A percentile compares a stretch with the other conserved stretches of the same genome.
phyloP scores from a whole-genome alignment of 35 echinoderm and acorn worm genomes.

The Acanthaster planci region DNA sequence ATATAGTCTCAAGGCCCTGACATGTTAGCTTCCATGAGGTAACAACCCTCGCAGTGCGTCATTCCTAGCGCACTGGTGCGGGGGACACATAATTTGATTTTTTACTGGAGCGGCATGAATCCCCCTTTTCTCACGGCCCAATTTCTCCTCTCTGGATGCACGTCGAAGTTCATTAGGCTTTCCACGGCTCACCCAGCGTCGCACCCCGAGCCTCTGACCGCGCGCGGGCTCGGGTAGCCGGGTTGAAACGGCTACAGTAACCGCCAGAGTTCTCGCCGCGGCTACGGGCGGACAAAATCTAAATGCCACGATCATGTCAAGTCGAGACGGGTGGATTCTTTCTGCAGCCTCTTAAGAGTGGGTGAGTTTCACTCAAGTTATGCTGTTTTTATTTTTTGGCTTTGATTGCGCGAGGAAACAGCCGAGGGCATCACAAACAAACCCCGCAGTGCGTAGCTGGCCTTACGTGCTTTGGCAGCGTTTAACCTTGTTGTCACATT shows the following conservation, averaged over 20 bases:
- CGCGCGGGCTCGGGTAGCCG: not conserved
- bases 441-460: not conserved
- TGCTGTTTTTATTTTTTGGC: too few relatives aligned
- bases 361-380: too few relatives aligned
- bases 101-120: constrained; percentile 15
- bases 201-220: constrained; percentile 8
- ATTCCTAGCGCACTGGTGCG: not conserved
- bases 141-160: constrained; percentile 5
- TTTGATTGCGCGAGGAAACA: too few relatives aligned
- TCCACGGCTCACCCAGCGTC: constrained; percentile 15
- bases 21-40: too few relatives aligned
- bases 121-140: constrained; percentile 28
- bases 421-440: not conserved
- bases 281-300: too few relatives aligned
- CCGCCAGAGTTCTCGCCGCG: not conserved
- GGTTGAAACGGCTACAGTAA: constrained; percentile 26
- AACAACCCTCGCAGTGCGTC: too few relatives aligned
- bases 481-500: not conserved
- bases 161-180: constrained; percentile 5
- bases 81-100: constrained; percentile 28
- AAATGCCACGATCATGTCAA: constrained; percentile 1
- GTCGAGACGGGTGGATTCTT: not conserved
- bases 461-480: not conserved
- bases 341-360: too few relatives aligned
- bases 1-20: too few relatives aligned